Conservation (phyloP, 2,888 invertebrate species). For the Drosophila buzzatii region DNA sequence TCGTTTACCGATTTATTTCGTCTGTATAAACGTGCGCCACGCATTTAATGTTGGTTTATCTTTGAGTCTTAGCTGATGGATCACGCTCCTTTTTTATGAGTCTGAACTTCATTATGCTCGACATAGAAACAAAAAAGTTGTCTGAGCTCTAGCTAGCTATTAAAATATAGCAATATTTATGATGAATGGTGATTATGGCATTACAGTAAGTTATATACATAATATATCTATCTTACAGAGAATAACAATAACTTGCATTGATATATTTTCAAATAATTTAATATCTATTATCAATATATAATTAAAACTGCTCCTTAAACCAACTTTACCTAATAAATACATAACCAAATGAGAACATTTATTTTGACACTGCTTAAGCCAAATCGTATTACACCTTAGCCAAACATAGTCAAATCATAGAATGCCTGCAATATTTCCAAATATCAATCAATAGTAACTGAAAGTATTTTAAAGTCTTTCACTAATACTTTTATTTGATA, state of each 20-base stretch:
- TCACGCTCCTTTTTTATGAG: constrained; percentile 35
- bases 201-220: neutral
- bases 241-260: neutral
- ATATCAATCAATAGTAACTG: no score
- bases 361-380: no score
- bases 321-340: neutral
- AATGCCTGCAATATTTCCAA: no score
- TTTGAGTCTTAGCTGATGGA: constrained; percentile 13
- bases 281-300: neutral
- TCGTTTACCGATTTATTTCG: constrained; percentile 35
- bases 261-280: no score
- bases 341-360: neutral
- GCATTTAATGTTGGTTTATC: constrained; percentile 43
- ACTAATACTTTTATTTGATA: neutral
- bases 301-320: neutral
- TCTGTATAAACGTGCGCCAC: constrained; percentile 51
- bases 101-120: constrained; percentile 1
- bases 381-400: no score
- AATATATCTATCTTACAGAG: neutral
- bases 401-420: no score
- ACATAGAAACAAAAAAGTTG: neutral
- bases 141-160: neutral
- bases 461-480: neutral
- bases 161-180: neutral
- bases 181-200: neutral